Base-by-base conservation (phyloP, 2,797 vertebrate species). In the Falco berigora region DNA sequence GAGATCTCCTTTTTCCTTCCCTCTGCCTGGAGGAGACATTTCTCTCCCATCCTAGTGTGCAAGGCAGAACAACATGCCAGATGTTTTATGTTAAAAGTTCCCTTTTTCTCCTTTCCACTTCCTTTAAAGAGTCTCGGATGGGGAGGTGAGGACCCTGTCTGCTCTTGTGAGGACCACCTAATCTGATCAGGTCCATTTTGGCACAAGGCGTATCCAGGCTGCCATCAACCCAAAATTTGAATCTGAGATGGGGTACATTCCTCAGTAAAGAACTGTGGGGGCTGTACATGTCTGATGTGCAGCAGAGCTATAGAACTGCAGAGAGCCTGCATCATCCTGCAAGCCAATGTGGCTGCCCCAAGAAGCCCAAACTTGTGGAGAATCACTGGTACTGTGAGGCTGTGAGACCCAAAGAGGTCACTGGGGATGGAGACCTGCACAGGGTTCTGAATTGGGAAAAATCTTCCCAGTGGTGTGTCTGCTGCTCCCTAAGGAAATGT, bases 131-230 rank as follows among this genome's bases (percentile, higher is more conserved):
- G 34, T 71, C 71, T 95, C 80, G 93, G 94, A 90, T 7, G 1
- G 88, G 76, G 91, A 95, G 88, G 96, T 96, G 94, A 95, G 55
- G 93, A 97, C 90, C 90, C 91, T 93, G 86, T 94, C 93, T 97
- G 92, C 90, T 95, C 92, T 90, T 74, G 11, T 92, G 88, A 96
- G 72, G 92, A 94, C 93, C 92, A 95, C 90, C 94, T 95, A 92
- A 90, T 94, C 92, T 88, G 95, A 91, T 90, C 79, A 86, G 87
- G 68, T 93, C 61, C 77, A 30, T 94, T 88, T 56, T 91, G 76
- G 89, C 87, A 80, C 18, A 7, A 86, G 21, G 46, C 10, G 0
- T 10, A 53, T 88, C 59, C 82, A 79, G 55, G 50, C 92, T 92
- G 92, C 79, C 59, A 58, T 86, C 82, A 94, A 44, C 53, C 28